phyloP scores from a whole-genome alignment of 2,888 invertebrate species.

The Drosophila hawaiiensis region DNA sequence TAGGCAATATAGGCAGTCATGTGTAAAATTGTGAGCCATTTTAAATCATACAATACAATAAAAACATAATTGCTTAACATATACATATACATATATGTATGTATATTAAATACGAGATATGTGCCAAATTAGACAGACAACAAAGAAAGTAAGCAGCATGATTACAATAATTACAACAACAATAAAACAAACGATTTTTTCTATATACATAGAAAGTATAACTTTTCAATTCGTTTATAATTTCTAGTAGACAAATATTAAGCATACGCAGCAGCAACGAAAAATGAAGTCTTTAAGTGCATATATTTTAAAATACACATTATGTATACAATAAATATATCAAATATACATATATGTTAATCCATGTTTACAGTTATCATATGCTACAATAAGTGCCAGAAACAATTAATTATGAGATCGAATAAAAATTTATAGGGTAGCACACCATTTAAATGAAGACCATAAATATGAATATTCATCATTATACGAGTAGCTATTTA shows the following conservation, averaged over 20 bases:
- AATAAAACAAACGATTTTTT: conserved; percentile 35
- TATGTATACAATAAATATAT: background rate
- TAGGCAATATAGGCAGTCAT: conserved; percentile 78
- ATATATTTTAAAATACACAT: conserved; percentile 2
- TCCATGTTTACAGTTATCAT: conserved; percentile 7
- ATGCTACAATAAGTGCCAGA: conserved; percentile 38
- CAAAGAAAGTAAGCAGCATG: conserved; percentile 43
- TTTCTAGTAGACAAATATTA: conserved; percentile 46
- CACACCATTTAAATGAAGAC: conserved; percentile 2
- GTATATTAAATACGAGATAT: conserved; percentile 40
- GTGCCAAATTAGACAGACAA: conserved; percentile 35
- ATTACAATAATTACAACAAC: conserved; percentile 47
- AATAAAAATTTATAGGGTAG: conserved; percentile 2
- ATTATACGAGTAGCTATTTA: conserved; percentile 19
- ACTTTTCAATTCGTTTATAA: conserved; percentile 42
- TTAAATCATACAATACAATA: conserved; percentile 64
- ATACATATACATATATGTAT: conserved; percentile 26
- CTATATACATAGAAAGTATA: conserved; percentile 36
- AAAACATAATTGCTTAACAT: conserved; percentile 34
- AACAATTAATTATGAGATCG: conserved; percentile 32
- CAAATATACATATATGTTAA: conserved; percentile 4
- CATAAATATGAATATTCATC: conserved; percentile 31
- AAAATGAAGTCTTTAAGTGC: background rate
- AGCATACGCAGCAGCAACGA: conserved; percentile 19
- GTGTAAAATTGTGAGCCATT: conserved; percentile 80